phyloP scores from a whole-genome alignment of 2,888 invertebrate genomes.

The Petrolisthes manimaculis region DNA sequence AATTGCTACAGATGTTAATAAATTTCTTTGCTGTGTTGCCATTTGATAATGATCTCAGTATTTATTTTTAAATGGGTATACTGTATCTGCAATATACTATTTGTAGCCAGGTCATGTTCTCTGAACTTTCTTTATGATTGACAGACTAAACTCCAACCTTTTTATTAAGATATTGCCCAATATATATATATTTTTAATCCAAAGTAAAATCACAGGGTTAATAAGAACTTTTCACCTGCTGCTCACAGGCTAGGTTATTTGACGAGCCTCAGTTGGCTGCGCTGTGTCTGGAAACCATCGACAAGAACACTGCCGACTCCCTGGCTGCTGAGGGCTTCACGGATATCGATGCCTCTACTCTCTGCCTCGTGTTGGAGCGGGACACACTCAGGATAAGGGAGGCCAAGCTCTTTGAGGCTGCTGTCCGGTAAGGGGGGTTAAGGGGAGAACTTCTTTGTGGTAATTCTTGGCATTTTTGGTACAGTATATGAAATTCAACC shows the following conservation, averaged over 20 bases:
- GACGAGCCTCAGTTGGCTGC: conserved; percentile 86
- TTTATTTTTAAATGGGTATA: too few species aligned
- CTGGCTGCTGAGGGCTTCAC: conserved; percentile 84
- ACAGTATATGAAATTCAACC: neutral
- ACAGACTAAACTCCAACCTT: too few species aligned
- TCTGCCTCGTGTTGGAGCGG: conserved; percentile 82
- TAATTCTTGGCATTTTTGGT: neutral
- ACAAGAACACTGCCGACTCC: conserved; percentile 85
- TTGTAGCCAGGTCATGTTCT: too few species aligned
- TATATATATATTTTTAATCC: too few species aligned
- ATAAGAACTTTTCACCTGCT: neutral
- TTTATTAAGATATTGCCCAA: too few species aligned
- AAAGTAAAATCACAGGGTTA: neutral
- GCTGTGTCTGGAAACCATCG: conserved; percentile 84
- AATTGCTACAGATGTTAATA: neutral
- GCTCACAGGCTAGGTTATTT: conserved; percentile 78
- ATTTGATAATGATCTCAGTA: neutral
- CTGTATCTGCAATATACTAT: too few species aligned
- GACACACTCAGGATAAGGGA: conserved; percentile 85
- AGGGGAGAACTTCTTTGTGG: neutral
- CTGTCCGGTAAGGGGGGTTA: conserved; percentile 72
- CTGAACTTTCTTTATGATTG: too few species aligned
- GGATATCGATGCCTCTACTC: conserved; percentile 84
- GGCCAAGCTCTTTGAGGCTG: conserved; percentile 82
- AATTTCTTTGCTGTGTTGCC: neutral